Evolutionary conservation across 2,888 invertebrate genomes (phyloP), one percentile per base, ranked within the genome.

Genomic region (Podotricha telesiphe): DNA sequence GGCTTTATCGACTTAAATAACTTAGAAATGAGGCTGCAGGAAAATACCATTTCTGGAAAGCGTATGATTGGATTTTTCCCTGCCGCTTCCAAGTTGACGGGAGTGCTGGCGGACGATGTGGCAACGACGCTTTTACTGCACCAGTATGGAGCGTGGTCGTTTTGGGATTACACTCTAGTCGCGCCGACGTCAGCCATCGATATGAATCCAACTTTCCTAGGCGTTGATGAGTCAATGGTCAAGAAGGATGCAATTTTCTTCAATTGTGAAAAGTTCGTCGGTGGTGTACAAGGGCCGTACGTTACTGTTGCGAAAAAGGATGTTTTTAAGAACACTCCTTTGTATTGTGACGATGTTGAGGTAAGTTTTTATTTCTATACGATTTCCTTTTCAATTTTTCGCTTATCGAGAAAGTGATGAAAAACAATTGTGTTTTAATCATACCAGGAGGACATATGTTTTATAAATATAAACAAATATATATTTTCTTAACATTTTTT

Each of bases 101-200:
- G 98, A 8, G 95, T 97, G n/a, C 82, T 98, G 45, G 95, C 96
- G 51, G 97, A 98, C 87, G 97, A 97, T 79, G 95, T 97, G 2
- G 95, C 96, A 0, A 96, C 98, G 10, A 97, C 97, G 0, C 88
- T 96, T 17, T 89, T 97, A 5, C 93, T 98, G 15, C 98, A 98
- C 80, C 96, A 94, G 68, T 96, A 97, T 81, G 96, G 96, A 10
- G 98, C 97, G 0, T 93, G 96, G 75, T 95, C 97, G 4, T 96
- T 98, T 81, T 98, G 98, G 98, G 98, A 98, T 85, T 98, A 96
- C 82, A 97, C 97, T 8, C 94, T 97, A 4, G 96, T 97, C 5
- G 96, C 96, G 70, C 97, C 98, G 0, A 96, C 96, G 79, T 94
- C 96, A 0, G 92, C 94, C 19, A 94, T 98, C 68, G 96, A 97